Base-by-base conservation (phyloP, 2,888 invertebrate species). In the Aphidius colemani region DNA sequence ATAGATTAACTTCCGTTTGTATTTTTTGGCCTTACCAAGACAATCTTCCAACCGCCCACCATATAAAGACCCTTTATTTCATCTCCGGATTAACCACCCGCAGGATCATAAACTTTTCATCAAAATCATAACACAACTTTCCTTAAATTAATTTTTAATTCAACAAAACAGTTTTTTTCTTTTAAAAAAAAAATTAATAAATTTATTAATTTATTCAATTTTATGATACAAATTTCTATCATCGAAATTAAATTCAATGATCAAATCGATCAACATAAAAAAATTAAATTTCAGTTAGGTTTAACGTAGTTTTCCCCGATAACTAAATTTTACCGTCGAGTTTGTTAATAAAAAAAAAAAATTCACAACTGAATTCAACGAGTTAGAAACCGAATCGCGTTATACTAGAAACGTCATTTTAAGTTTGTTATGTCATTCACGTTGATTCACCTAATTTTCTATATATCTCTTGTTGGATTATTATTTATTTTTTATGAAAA, bases 21-120 rank as follows among this genome's bases (percentile, higher is more conserved):
- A 69, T 69, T 70, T 71, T 70, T 70, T 41, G 66, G 71, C 68
- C 73, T 69, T 75, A 72, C 75, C 75, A 80, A 79, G 78, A 78
- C 79, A 75, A 74, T 75, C 77, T 78, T 74, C 66, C 74, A 70
- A 71, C 70, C 74, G 68, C 69, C 70, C 68, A 64, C 67, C 44
- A 41, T 43, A 9, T 43, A 9, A 13, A 43, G 43, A 39, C 49
- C 43, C 30, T 18, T 18, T 18, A 18, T 18, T 18, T 13, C 46
- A 41, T 53, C 53, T 53, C 53, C 41, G 9, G 18, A 44, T 55
- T 30, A 7, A 13, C 8, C 18, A 18, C 13, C 7, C 7, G 9
- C 9, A 13, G 5, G 30, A 30, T 30, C 30, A 30, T 30, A 30
- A 30, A 30, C 1, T 30, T 30, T 30, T 30, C 30, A 30, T 5